Percentiles rank a stretch among this genome's conserved stretches.
Conservation (phyloP, 2,888 invertebrate genomes). For the Thysanoteuthis rhombus region DNA sequence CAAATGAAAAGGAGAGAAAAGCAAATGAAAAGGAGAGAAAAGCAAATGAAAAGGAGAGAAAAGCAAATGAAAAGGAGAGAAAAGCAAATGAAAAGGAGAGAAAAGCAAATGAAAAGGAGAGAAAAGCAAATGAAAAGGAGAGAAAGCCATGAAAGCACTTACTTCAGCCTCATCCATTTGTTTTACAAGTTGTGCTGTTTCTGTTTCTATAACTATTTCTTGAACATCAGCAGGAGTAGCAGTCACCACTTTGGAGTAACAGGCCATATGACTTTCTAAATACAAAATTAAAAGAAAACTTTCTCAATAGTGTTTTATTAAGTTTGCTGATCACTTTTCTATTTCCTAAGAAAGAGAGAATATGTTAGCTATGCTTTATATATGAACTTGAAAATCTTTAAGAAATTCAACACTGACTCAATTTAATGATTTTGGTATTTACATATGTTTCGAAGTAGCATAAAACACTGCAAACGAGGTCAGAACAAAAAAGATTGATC, state of each 20-base stretch:
- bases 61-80: too few species aligned
- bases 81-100: too few species aligned
- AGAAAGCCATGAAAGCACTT: not conserved
- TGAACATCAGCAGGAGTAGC: constrained; percentile 51
- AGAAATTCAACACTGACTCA: too few species aligned
- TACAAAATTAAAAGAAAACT: constrained; percentile 33
- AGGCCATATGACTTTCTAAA: constrained; percentile 53
- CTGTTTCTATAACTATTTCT: constrained; percentile 76
- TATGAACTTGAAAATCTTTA: too few species aligned
- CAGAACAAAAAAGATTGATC: too few species aligned
- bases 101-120: not conserved
- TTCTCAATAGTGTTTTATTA: not conserved
- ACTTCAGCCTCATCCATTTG: constrained; percentile 71
- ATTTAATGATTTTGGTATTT: too few species aligned
- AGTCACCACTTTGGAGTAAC: constrained; percentile 75
- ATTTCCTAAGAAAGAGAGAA: not conserved
- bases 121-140: not conserved
- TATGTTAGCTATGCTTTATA: not conserved
- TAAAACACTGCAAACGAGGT: too few species aligned
- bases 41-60: too few species aligned
- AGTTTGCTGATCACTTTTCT: not conserved
- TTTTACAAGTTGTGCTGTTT: constrained; percentile 76
- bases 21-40: too few species aligned
- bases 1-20: too few species aligned
- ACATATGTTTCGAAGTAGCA: too few species aligned